Conservation (phyloP, 2,797 vertebrate species). For the Acanthurus lineatus region DNA sequence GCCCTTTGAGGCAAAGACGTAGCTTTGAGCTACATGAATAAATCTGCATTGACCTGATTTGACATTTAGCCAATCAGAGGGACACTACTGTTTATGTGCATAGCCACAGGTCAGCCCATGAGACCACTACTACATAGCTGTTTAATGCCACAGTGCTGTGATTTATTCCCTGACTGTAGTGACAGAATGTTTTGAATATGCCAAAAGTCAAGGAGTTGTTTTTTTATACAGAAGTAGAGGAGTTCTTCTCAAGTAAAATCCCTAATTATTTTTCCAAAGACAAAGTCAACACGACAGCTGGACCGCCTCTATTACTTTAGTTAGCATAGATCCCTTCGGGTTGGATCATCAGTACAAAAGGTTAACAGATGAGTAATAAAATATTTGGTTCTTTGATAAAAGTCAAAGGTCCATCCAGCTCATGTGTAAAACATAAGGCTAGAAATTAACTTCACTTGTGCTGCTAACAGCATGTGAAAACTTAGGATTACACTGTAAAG, state of each 20-base stretch:
- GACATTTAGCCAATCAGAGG: slow-evolving; percentile 16
- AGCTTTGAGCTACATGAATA: slow-evolving; percentile 5
- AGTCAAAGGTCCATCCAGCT: not conserved
- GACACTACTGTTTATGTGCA: slow-evolving; percentile 2
- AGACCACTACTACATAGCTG: not conserved
- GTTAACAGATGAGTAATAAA: not conserved
- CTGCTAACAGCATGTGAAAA: not conserved
- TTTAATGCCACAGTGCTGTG: too few relatives aligned
- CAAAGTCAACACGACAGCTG: not conserved
- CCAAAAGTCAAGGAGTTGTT: not conserved
- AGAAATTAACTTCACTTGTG: not conserved
- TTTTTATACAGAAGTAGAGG: not conserved
- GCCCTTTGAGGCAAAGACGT: slow-evolving; percentile 4
- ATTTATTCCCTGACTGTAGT: not conserved
- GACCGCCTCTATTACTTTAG: not conserved
- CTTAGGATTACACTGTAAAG: not conserved
- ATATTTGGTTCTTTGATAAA: not conserved
- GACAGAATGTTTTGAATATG: slow-evolving; percentile 16
- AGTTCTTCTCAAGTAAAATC: not conserved
- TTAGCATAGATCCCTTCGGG: not conserved
- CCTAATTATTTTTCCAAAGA: not conserved
- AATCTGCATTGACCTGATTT: slow-evolving; percentile 36
- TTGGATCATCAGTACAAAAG: not conserved
- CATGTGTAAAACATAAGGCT: not conserved
- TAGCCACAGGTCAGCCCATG: not conserved